A percentile compares a stretch with the other conserved stretches of the same genome.
phyloP scores from a whole-genome alignment of 2,888 invertebrate genomes.

The Prosapia bicincta region DNA sequence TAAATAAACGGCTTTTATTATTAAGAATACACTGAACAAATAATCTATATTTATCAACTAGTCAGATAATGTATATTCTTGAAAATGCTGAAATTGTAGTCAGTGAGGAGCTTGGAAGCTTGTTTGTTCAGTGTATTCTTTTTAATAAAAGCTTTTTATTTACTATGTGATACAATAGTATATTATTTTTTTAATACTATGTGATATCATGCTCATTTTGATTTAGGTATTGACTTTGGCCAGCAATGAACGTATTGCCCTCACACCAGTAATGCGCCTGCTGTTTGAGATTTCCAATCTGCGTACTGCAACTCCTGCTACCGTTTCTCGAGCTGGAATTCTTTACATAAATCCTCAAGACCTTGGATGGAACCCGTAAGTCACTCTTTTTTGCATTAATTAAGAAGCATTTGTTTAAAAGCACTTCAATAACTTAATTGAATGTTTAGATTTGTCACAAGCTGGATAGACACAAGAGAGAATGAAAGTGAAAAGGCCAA shows the following conservation, averaged over 20 bases:
- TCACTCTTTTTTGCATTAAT: too few relatives aligned
- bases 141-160: too few relatives aligned
- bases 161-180: too few relatives aligned
- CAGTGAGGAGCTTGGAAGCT: too few relatives aligned
- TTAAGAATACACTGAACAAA: too few relatives aligned
- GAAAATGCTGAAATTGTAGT: too few relatives aligned
- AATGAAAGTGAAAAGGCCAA: slow-evolving; percentile 72
- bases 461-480: slow-evolving; percentile 79
- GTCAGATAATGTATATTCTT: too few relatives aligned
- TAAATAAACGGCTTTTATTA: too few relatives aligned
- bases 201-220: too few relatives aligned
- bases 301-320: slow-evolving; percentile 91
- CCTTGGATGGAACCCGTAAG: slow-evolving; percentile 91
- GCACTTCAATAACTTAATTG: not conserved
- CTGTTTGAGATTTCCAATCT: slow-evolving; percentile 91
- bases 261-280: slow-evolving; percentile 84
- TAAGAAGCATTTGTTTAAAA: not conserved
- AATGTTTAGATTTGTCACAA: slow-evolving; percentile 68
- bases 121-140: too few relatives aligned
- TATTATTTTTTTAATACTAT: too few relatives aligned
- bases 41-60: too few relatives aligned
- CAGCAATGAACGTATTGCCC: slow-evolving; percentile 90
- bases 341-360: slow-evolving; percentile 92
- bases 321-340: slow-evolving; percentile 92
- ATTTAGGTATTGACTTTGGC: slow-evolving; percentile 78